Conservation (phyloP, 2,888 invertebrate genomes). For the Platynereis dumerilii region DNA sequence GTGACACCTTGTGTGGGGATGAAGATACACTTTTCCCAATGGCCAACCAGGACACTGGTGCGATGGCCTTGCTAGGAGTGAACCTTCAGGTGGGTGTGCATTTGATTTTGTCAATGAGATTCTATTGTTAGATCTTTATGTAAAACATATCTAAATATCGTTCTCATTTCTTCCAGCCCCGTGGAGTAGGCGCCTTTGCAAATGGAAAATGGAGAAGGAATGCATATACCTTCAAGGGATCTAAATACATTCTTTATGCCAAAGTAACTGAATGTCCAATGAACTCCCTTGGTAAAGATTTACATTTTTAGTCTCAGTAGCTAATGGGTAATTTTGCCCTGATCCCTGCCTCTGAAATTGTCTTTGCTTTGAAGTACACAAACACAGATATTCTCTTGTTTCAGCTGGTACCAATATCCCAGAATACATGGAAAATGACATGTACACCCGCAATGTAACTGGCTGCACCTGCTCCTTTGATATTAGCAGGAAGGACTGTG, state of each 20-base stretch:
- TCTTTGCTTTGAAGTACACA: not conserved
- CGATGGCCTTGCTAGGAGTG: not conserved
- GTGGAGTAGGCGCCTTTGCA: not conserved
- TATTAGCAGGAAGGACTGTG: conserved; percentile 4
- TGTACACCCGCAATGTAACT: conserved; percentile 16
- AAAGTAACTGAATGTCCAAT: not conserved
- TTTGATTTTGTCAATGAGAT: too few species aligned
- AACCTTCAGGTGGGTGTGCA: not conserved
- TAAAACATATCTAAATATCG: too few species aligned
- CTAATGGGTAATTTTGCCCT: too few species aligned
- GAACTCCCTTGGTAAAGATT: not conserved
- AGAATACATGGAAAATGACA: conserved; percentile 17
- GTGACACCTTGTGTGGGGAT: too few species aligned
- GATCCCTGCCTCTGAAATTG: not conserved
- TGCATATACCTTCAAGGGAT: conserved; percentile 3
- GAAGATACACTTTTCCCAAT: too few species aligned
- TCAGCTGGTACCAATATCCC: conserved; percentile 11
- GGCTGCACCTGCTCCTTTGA: conserved; percentile 19
- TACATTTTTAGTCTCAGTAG: not conserved
- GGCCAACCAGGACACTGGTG: too few species aligned
- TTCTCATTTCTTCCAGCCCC: too few species aligned
- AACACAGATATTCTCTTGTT: not conserved
- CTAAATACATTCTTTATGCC: not conserved
- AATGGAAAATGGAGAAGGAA: not conserved
- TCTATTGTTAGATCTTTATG: too few species aligned